Base-by-base conservation (phyloP, 1,140 invertebrate species). In the Drosophila neocordata region DNA sequence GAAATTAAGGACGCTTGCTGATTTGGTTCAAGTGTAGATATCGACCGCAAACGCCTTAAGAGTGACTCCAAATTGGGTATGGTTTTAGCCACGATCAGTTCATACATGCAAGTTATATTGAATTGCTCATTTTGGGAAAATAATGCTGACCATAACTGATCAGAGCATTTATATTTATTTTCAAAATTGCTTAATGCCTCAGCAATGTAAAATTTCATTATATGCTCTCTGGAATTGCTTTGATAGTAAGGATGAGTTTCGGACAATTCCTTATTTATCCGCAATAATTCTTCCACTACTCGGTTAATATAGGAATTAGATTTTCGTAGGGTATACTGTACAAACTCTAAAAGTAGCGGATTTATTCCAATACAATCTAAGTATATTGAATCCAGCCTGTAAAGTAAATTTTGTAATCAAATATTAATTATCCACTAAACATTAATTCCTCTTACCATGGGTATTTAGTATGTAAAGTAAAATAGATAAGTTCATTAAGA, bases 71-170 rank as follows among this genome's bases (percentile, higher is more conserved):
- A 41, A 7, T 51, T 44, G 2, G 69, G 74, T n/a, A 85, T 35
- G 24, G 71, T 56, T 15, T 35, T 41, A 15, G 90, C 61, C 93
- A 89, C 94, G 93, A 96, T 66, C 7, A 64, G 67, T 87, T 96
- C 95, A 62, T 94, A 93, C 77, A 95, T 92, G 61, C 95, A 93
- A 55, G 93, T 92, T 1, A 95, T 92, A 80, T 94, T 95, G 2
- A 92, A 92, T 77, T 96, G 95, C 84, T 95, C 93, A 79, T 92
- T 94, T 75, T 94, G 93, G 9, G 81, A 78, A 15, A 93, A 68
- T 22, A 95, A 79, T 62, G 92, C 92, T 38, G 92, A 74, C 55
- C 92, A 90, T 18, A 93, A 52, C 20, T 78, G 73, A 59, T 91
- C 79, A 31, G 92, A 88, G 59, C 64, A 51, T 61, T 69, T 2